These are phyloP conservation scores for Aelia acuminata DNA, from an alignment of 2,888 invertebrate species.

Conservation along the genomic window DNA sequence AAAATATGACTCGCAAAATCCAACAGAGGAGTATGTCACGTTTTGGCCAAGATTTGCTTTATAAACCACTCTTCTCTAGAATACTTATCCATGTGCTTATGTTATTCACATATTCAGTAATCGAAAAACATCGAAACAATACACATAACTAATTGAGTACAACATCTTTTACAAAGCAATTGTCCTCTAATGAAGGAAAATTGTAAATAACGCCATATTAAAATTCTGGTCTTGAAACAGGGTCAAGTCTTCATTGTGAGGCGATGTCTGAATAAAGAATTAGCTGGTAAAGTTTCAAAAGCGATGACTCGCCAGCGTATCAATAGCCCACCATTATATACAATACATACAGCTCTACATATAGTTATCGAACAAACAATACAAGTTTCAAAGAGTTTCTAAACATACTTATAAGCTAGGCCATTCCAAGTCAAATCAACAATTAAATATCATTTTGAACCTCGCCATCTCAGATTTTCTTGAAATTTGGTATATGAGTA, in stretches of 20 bases:
- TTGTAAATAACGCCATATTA: slow-evolving; percentile 22
- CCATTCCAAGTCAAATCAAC: too few species aligned
- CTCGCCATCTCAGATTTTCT: too few species aligned
- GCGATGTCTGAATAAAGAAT: slow-evolving; percentile 5
- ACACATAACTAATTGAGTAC: not conserved
- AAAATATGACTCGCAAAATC: too few species aligned
- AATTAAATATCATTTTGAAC: too few species aligned
- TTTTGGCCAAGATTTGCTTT: too few species aligned
- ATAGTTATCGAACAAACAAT: not conserved
- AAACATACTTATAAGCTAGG: too few species aligned
- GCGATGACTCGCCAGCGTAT: not conserved
- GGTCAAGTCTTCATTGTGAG: not conserved
- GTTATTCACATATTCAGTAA: not conserved
- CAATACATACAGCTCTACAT: too few species aligned
- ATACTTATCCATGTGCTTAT: too few species aligned
- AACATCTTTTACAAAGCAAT: not conserved
- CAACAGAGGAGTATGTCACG: too few species aligned
- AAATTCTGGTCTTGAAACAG: not conserved
- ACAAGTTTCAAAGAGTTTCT: not conserved
- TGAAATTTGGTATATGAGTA: too few species aligned
- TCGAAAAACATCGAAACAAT: not conserved
- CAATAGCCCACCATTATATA: not conserved
- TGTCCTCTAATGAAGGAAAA: not conserved
- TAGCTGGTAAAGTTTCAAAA: not conserved
- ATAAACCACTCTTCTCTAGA: too few species aligned